Base-by-base conservation (phyloP, 2,888 invertebrate genomes). In the Agonopterix arenella region DNA sequence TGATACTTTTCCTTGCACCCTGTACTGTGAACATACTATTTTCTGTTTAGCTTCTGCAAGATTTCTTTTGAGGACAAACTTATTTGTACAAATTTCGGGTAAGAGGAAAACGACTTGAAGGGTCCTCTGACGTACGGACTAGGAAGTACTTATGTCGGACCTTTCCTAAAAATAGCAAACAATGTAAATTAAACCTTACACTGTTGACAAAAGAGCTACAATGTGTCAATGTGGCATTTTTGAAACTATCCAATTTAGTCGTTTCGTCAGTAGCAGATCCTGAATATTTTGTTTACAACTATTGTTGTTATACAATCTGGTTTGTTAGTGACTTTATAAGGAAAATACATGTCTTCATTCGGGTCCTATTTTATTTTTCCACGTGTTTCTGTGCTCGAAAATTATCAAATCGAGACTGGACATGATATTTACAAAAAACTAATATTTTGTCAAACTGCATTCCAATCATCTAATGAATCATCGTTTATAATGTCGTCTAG, bases 101-200 rank as follows among this genome's bases (percentile, higher is more conserved):
- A 55, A 57, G 56, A 55, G 55, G 54, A 50, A 59, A 67, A 59
- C 59, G 50, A 51, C 56, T 60, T 56, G 53, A 60, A 54, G 56
- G 52, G 46, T 53, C 53, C 56, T 57, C 52, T 51, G 53, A 56
- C 57, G 61, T 56, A 57, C 60, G 53, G 48, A 46, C 53, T 56
- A 53, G 50, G 44, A 56, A 56, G 52, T 52, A 49, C 54, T 64
- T 57, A 60, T 55, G 54, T 51, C 55, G 55, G 51, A 58, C 57
- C 58, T 56, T 65, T 52, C 40, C 50, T 48, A 57, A 56, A 28
- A 28, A 53, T 50, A 57, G 51, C 50, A 53, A 46, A 48, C 51
- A 51, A 52, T 47, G 45, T 50, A 48, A 46, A 37, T 38, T 36
- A 11, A 48, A n/a, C 46, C 43, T 45, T 48, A 13, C 9, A 13